A percentile compares a stretch with the other conserved stretches of the same genome.
Evolutionary conservation across 2,113 vertebrate genomes (phyloP).

Genomic region (Muntiacus reevesi): DNA sequence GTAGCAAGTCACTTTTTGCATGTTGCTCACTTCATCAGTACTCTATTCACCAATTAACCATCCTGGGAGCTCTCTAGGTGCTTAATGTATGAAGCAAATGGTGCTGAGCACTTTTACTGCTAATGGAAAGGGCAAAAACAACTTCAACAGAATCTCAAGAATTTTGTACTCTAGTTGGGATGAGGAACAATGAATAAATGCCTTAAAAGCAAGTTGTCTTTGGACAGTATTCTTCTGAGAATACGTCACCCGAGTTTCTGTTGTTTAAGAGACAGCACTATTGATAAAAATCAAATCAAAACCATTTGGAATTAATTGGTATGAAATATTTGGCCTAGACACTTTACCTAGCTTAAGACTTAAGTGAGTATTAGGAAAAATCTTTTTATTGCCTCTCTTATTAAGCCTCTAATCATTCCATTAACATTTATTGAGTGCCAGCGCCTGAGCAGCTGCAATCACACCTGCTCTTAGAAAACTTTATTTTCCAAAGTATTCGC

Average conservation of each 20-base stretch:
- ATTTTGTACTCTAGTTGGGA: background rate
- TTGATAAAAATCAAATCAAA: constrained; percentile 10
- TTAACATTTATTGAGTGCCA: constrained; percentile 37
- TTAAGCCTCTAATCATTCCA: constrained; percentile 45
- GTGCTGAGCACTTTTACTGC: background rate
- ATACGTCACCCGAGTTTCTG: background rate
- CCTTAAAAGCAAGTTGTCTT: background rate
- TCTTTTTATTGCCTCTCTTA: background rate
- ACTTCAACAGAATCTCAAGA: background rate
- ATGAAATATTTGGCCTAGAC: constrained; percentile 8
- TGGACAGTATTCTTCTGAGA: background rate
- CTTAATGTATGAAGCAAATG: background rate
- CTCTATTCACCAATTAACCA: background rate
- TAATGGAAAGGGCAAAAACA: background rate
- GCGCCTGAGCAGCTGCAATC: background rate
- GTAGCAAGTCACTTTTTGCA: background rate
- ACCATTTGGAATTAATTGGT: background rate
- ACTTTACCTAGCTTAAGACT: constrained; percentile 1
- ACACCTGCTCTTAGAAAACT: constrained; percentile 28
- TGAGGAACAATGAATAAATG: background rate
- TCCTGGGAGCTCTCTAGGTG: background rate
- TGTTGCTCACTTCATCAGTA: background rate
- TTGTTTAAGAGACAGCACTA: background rate
- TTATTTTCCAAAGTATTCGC: background rate
- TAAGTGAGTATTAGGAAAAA: background rate